Evolutionary conservation across 1,140 invertebrate genomes (phyloP).

Genomic region (Helicoverpa zea): DNA sequence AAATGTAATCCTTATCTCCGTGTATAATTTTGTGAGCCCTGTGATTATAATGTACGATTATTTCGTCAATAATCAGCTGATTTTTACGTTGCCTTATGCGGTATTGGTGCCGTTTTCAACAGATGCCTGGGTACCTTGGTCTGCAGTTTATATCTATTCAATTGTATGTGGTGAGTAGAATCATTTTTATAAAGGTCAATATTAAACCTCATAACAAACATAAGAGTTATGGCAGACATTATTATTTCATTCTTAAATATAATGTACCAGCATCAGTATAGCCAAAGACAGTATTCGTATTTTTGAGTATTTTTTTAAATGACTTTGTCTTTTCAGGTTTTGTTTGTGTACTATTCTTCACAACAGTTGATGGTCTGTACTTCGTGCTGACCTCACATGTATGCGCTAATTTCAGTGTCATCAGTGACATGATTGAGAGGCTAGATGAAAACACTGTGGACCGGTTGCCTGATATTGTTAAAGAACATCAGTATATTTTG

Average conservation of each 20-base stretch:
- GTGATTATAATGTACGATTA: constrained; percentile 66
- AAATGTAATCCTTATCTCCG: constrained; percentile 66
- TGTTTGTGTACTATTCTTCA: constrained; percentile 67
- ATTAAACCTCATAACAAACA: too few relatives aligned
- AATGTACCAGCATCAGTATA: too few relatives aligned
- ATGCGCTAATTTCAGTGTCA: constrained; percentile 65
- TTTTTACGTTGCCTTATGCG: constrained; percentile 66
- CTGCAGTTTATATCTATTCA: constrained; percentile 65
- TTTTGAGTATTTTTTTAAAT: too few relatives aligned
- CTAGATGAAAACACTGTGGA: constrained; percentile 50
- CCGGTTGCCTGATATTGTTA: constrained; percentile 60
- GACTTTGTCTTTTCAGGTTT: constrained; percentile 59
- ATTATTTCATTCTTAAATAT: too few relatives aligned
- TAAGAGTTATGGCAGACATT: too few relatives aligned
- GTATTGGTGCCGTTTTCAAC: constrained; percentile 67
- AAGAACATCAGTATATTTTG: constrained; percentile 67
- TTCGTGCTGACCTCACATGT: constrained; percentile 70
- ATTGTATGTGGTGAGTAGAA: constrained; percentile 64
- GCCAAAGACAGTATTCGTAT: too few relatives aligned
- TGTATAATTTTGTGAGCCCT: constrained; percentile 73
- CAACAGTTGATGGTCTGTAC: constrained; percentile 69
- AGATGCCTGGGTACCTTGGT: constrained; percentile 64
- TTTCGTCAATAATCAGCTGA: constrained; percentile 54
- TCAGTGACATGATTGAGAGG: constrained; percentile 59
- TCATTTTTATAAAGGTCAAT: too few relatives aligned